phyloP scores from a whole-genome alignment of 2,797 vertebrate species.

The Passerculus sandwichensis region DNA sequence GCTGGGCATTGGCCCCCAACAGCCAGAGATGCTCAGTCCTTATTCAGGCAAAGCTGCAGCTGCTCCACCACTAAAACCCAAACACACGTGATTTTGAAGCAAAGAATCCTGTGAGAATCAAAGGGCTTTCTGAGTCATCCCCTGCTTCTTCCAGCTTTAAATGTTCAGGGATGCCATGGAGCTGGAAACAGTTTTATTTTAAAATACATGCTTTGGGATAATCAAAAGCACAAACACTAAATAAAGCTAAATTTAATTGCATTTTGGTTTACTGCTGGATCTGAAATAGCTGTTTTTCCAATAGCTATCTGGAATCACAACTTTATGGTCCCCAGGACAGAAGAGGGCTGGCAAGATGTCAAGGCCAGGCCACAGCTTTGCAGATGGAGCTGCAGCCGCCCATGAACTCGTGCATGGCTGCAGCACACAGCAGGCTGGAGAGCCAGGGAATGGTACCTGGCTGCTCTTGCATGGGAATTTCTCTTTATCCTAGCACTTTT shows the following conservation, averaged over 20 bases:
- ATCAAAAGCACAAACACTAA: slow-evolving; percentile 18
- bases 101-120: not conserved
- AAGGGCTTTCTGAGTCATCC: slow-evolving; percentile 37
- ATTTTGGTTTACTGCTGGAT: not conserved
- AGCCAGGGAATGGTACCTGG: not conserved
- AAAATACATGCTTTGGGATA: slow-evolving; percentile 33
- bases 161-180: not conserved
- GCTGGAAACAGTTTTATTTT: slow-evolving; percentile 45
- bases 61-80: not conserved
- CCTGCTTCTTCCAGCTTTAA: not conserved
- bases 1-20: not conserved
- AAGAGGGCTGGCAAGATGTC: slow-evolving; percentile 31
- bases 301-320: slow-evolving; percentile 38
- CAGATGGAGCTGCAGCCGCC: not conserved
- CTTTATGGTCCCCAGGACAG: slow-evolving; percentile 51
- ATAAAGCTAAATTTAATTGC: slow-evolving; percentile 54
- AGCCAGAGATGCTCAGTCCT: not conserved
- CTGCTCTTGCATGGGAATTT: not conserved
- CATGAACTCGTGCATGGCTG: not conserved
- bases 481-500: not conserved
- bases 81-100: not conserved
- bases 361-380: slow-evolving; percentile 9
- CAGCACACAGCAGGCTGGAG: not conserved
- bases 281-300: slow-evolving; percentile 66
- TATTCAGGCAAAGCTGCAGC: not conserved